Evolutionary conservation across 92 coral and sea anemone genomes (phyloP).

Genomic region (Siderastrea siderea): DNA sequence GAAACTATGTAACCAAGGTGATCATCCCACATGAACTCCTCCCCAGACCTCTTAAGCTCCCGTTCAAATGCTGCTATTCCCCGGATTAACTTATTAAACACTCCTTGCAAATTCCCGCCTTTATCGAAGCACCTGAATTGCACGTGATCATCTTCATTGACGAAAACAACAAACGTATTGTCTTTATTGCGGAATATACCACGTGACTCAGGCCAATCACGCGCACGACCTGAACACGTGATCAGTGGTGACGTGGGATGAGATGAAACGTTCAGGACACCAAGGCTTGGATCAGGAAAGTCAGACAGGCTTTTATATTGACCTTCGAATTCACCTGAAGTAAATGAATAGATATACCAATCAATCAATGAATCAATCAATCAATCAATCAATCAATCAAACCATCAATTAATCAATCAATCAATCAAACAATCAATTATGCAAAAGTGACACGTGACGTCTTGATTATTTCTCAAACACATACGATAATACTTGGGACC

Average conservation of each 20-base stretch:
- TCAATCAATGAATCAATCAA: not conserved
- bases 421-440: no score
- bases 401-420: no score
- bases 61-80: slow-evolving; percentile 72
- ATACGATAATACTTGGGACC: no score
- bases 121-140: slow-evolving; percentile 67
- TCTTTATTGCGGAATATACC: slow-evolving; percentile 73
- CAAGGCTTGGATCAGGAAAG: slow-evolving; percentile 58
- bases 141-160: slow-evolving; percentile 84
- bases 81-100: slow-evolving; percentile 66
- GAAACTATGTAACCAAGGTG: slow-evolving; percentile 87
- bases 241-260: slow-evolving; percentile 68
- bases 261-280: slow-evolving; percentile 56
- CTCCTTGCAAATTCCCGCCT: slow-evolving; percentile 55
- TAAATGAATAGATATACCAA: not conserved
- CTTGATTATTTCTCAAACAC: no score
- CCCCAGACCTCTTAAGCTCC: slow-evolving; percentile 76
- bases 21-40: slow-evolving; percentile 74
- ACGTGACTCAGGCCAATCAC: slow-evolving; percentile 94
- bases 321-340: slow-evolving; percentile 79
- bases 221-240: slow-evolving; percentile 83
- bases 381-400: not conserved
- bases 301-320: slow-evolving; percentile 71
- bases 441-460: no score
- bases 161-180: slow-evolving; percentile 81